Base-by-base conservation (phyloP, 1,140 invertebrate species). In the Bombus confusus region DNA sequence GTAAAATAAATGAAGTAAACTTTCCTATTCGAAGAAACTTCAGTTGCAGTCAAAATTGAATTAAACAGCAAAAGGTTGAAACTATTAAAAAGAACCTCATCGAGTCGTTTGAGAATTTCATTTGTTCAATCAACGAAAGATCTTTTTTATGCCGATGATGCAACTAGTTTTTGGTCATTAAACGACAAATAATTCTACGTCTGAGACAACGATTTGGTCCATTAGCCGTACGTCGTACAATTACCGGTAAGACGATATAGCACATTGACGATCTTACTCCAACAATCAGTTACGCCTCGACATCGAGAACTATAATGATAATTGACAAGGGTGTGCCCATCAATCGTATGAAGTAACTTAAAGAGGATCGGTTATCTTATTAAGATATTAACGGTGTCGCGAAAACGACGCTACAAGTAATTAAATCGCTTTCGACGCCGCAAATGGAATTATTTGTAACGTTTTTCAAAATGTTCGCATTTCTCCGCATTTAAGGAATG, bases 241-340 rank as follows among this genome's bases (percentile, higher is more conserved):
- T 87, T 87, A 92, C 85, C 83, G 77, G 87, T 90, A 91, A 89
- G 87, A 39, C 83, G 87, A 92, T 89, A 91, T 83, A 83, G 73
- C 15, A 71, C 72, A 79, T 78, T 89, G 87, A 62, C 88, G 88
- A 90, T 91, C 86, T 80, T 78, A 76, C 88, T 75, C 83, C 77
- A 81, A 79, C 91, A 92, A 94, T 94, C 91, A 92, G 93, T 94
- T 92, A 93, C 93, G 92, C 93, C 83, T 92, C 78, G 86, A 80
- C 82, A 91, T 93, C 86, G 77, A 89, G 80, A 85, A 69, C 79
- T 74, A 89, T 91, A 92, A 94, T 91, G 91, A 93, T 88, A 88
- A 91, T 91, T 83, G 75, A 64, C 73, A 81, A 77, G 88, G 92
- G 92, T 90, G 93, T 90, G 93, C 69, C 90, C 80, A 88, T 83